Percentiles rank a stretch among this genome's conserved stretches.
phyloP scores from a whole-genome alignment of 2,888 invertebrate genomes.

The Drosophila atripex region DNA sequence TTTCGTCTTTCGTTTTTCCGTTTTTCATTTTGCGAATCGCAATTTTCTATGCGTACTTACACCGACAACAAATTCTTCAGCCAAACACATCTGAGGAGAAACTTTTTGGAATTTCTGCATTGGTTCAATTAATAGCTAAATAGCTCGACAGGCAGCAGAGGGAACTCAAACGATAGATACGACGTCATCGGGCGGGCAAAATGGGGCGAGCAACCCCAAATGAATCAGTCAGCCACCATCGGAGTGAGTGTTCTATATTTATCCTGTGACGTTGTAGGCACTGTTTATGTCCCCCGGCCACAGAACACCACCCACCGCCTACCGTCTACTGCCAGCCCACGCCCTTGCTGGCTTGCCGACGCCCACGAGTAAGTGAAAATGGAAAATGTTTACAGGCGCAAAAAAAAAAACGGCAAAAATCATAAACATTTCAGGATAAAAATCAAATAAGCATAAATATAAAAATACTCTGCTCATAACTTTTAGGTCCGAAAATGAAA shows the following conservation, averaged over 20 bases:
- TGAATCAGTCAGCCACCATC: constrained; percentile 9
- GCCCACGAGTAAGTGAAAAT: constrained; percentile 23
- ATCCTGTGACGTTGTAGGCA: constrained; percentile 66
- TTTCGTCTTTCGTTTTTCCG: constrained; percentile 7
- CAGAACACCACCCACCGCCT: constrained; percentile 16
- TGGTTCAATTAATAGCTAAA: constrained; percentile 48
- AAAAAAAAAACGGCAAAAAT: neutral
- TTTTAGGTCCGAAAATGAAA: too few species aligned
- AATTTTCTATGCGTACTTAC: constrained; percentile 17
- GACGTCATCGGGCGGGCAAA: constrained; percentile 44
- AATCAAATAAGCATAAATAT: neutral
- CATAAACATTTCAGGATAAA: neutral
- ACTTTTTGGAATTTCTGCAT: constrained; percentile 43
- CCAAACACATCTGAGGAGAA: constrained; percentile 17
- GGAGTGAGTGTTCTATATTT: constrained; percentile 46
- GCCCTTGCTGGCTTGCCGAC: neutral
- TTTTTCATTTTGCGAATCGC: constrained; percentile 13
- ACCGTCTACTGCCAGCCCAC: constrained; percentile 16
- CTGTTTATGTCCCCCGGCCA: constrained; percentile 34
- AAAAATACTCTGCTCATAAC: too few species aligned
- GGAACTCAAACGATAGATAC: constrained; percentile 4
- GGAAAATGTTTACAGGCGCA: constrained; percentile 10
- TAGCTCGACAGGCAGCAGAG: constrained; percentile 14
- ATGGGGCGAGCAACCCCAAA: constrained; percentile 29
- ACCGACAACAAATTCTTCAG: constrained; percentile 22